These are phyloP conservation scores for Ornithorhynchus anatinus DNA, from an alignment of 2,113 vertebrate genomes.

Conservation along the genomic window DNA sequence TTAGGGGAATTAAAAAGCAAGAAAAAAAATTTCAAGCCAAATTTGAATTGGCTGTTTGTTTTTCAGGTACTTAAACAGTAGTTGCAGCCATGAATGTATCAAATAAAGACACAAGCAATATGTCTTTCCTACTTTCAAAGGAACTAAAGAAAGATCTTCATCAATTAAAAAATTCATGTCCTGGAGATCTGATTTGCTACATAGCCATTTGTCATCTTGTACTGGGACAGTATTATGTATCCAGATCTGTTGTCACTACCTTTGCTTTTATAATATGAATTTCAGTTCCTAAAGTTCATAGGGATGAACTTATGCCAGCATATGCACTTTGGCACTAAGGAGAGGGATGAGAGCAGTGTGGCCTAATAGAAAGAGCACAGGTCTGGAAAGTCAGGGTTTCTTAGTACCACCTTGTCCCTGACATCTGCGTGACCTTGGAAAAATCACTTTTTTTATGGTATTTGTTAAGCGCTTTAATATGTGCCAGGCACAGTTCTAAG, in stretches of 20 bases:
- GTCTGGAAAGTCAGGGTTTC: too few species aligned
- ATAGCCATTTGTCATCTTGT: not conserved
- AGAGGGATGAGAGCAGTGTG: not conserved
- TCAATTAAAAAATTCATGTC: not conserved
- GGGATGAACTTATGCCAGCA: not conserved
- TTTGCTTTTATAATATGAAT: not conserved
- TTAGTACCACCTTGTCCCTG: too few species aligned
- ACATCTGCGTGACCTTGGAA: too few species aligned
- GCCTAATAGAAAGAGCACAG: too few species aligned
- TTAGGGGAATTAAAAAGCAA: too few species aligned
- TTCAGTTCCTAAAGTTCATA: not conserved
- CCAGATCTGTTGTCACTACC: not conserved
- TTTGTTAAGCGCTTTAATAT: too few species aligned
- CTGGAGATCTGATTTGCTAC: accelerated
- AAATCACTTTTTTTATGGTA: too few species aligned
- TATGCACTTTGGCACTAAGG: constrained; percentile 11
- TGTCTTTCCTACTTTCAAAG: not conserved
- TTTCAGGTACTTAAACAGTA: too few species aligned
- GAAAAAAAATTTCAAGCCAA: too few species aligned
- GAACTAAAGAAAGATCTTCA: not conserved
- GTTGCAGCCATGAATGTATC: not conserved
- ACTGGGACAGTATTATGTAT: not conserved
- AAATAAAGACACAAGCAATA: not conserved
- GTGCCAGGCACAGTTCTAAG: too few species aligned
- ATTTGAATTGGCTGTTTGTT: constrained; percentile 2